phyloP scores from a whole-genome alignment of 2,113 vertebrate species.

The Oryzias woworae region DNA sequence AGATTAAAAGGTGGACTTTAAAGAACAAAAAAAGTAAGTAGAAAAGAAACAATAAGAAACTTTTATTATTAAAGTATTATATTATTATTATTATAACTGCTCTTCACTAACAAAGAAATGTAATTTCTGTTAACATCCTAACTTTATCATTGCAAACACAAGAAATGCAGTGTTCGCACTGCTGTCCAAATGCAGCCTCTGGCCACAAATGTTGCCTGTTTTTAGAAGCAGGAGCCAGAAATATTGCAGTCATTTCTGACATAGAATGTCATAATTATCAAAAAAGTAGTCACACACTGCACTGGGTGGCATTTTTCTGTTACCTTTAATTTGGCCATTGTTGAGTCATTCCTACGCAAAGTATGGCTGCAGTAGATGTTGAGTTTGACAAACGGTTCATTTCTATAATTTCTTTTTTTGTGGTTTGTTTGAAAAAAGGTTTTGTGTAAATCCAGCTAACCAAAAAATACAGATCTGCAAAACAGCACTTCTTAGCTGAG shows the following conservation, averaged over 20 bases:
- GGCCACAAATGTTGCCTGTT: neutral
- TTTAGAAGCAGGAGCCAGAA: conserved; percentile 6
- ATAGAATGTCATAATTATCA: neutral
- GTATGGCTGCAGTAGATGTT: neutral
- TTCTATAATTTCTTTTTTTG: neutral
- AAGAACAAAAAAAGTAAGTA: too few species aligned
- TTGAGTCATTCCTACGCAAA: conserved; percentile 9
- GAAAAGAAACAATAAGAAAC: too few species aligned
- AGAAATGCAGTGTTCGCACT: neutral
- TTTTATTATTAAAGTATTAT: too few species aligned
- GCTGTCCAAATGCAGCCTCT: neutral
- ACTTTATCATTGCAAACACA: neutral
- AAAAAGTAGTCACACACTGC: conserved; percentile 1
- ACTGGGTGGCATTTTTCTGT: neutral
- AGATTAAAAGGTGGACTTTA: too few species aligned
- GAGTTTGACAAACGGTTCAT: neutral
- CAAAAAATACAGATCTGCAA: conserved; percentile 5
- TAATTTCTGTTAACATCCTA: neutral
- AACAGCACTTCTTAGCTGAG: neutral
- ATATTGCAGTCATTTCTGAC: neutral
- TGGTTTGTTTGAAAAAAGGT: neutral
- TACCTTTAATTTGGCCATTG: neutral
- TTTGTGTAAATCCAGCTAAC: conserved; percentile 7
- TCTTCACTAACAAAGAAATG: neutral
- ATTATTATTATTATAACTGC: too few species aligned